These are phyloP conservation scores for Cantharis flavilabris DNA, from an alignment of 2,888 invertebrate species.

Conservation along the genomic window DNA sequence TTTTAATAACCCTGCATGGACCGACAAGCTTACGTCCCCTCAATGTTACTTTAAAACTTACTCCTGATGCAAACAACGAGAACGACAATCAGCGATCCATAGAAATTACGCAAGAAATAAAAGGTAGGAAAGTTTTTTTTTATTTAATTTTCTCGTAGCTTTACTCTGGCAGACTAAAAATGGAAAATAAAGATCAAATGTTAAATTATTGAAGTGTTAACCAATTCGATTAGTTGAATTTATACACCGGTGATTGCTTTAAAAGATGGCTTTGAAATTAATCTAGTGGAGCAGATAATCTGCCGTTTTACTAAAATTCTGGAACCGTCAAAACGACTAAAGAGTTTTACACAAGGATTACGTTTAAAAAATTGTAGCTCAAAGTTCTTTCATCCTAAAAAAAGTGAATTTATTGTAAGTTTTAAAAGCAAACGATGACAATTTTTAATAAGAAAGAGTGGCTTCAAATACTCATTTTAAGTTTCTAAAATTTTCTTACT, in stretches of 20 bases:
- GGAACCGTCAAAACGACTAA: conserved; percentile 12
- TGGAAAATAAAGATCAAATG: conserved; percentile 6
- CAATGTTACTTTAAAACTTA: conserved; percentile 64
- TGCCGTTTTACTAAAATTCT: conserved; percentile 5
- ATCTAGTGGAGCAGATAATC: conserved; percentile 11
- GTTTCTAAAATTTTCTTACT: neutral
- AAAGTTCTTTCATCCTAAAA: conserved; percentile 4
- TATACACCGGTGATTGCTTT: conserved; percentile 16
- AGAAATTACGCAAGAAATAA: conserved; percentile 51
- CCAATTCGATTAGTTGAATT: conserved; percentile 15
- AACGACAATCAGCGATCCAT: conserved; percentile 40
- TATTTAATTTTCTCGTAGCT: neutral
- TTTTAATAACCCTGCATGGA: conserved; percentile 66
- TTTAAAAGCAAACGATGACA: conserved; percentile 14
- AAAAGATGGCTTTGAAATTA: conserved; percentile 18
- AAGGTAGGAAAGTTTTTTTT: conserved; percentile 41
- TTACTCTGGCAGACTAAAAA: neutral
- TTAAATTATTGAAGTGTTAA: conserved; percentile 15
- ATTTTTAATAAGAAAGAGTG: neutral
- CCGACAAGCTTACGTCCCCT: conserved; percentile 57
- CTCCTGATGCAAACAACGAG: conserved; percentile 40
- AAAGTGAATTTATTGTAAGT: conserved; percentile 17
- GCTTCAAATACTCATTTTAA: neutral
- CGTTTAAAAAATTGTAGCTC: conserved; percentile 19
- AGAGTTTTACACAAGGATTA: conserved; percentile 12